Percentiles rank a stretch among this genome's conserved stretches.
Conservation (phyloP, 2,888 invertebrate species). For the Scaptomyza flava region DNA sequence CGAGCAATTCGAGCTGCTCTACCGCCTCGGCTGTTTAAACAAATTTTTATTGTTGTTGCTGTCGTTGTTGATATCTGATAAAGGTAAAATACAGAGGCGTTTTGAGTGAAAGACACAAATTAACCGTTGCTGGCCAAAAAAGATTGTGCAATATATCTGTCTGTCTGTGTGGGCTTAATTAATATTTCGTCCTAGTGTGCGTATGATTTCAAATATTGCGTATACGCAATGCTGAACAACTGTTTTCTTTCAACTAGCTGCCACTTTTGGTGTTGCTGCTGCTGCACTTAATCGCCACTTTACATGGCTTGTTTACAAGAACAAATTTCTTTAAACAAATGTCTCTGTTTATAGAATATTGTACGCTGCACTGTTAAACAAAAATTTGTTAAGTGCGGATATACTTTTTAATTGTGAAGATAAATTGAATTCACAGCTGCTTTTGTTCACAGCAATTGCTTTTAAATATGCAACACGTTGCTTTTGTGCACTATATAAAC, state of each 20-base stretch:
- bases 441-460: slow-evolving; percentile 47
- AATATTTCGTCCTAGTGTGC: slow-evolving; percentile 40
- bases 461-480: slow-evolving; percentile 71
- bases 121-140: slow-evolving; percentile 3
- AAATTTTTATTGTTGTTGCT: too few relatives aligned
- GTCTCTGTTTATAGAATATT: slow-evolving; percentile 48
- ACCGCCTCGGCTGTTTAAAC: too few relatives aligned
- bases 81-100: slow-evolving; percentile 41
- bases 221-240: slow-evolving; percentile 54
- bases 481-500: slow-evolving; percentile 16
- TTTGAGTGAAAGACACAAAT: slow-evolving; percentile 15
- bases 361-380: slow-evolving; percentile 10
- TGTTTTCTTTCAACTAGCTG: slow-evolving; percentile 32
- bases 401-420: slow-evolving; percentile 52
- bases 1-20: slow-evolving; percentile 11
- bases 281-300: slow-evolving; percentile 43
- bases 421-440: slow-evolving; percentile 17
- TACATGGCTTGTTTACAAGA: slow-evolving; percentile 59
- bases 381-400: slow-evolving; percentile 59
- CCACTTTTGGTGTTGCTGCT: slow-evolving; percentile 2
- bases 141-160: slow-evolving; percentile 50
- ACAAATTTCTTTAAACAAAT: slow-evolving; percentile 36
- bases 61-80: slow-evolving; percentile 11
- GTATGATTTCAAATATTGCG: slow-evolving; percentile 44
- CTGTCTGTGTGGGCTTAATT: slow-evolving; percentile 25